Percentiles rank a stretch among this genome's conserved stretches.
These are phyloP conservation scores for Xylocampa areola DNA, from an alignment of 2,888 invertebrate genomes.

Conservation along the genomic window DNA sequence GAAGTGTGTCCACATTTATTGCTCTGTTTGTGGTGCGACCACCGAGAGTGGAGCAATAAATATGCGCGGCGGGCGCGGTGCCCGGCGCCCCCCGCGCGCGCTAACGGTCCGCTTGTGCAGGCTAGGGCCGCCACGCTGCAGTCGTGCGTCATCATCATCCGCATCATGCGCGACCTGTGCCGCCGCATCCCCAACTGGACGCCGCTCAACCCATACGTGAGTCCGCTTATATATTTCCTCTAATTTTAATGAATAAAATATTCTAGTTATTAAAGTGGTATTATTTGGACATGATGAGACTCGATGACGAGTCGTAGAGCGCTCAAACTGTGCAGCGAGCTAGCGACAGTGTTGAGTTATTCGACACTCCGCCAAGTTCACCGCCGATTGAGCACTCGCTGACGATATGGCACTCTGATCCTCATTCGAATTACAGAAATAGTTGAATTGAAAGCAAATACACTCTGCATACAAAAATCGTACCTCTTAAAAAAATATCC, in stretches of 20 bases:
- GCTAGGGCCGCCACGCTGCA: conserved; percentile 98
- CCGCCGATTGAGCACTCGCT: conserved; percentile 25
- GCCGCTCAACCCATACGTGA: conserved; percentile 97
- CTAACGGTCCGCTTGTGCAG: conserved; percentile 80
- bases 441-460: too few species aligned
- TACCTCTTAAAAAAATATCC: background rate
- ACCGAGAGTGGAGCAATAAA: conserved; percentile 70
- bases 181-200: conserved; percentile 98
- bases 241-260: too few species aligned
- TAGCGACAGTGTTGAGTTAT: conserved; percentile 63
- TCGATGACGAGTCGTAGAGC: conserved; percentile 77
- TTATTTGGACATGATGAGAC: conserved; percentile 70
- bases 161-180: conserved; percentile 98
- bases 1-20: conserved; percentile 66
- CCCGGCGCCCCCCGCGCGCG: conserved; percentile 4
- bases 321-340: conserved; percentile 17
- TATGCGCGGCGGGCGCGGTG: conserved; percentile 19
- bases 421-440: conserved; percentile 5
- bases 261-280: background rate
- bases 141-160: conserved; percentile 98
- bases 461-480: background rate
- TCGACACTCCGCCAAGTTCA: conserved; percentile 46
- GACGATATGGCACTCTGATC: conserved; percentile 74
- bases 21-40: conserved; percentile 60
- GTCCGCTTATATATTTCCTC: conserved; percentile 55